A percentile compares a stretch with the other conserved stretches of the same genome.
Evolutionary conservation across 2,888 invertebrate species (phyloP).

Genomic region (Clanis bilineata): DNA sequence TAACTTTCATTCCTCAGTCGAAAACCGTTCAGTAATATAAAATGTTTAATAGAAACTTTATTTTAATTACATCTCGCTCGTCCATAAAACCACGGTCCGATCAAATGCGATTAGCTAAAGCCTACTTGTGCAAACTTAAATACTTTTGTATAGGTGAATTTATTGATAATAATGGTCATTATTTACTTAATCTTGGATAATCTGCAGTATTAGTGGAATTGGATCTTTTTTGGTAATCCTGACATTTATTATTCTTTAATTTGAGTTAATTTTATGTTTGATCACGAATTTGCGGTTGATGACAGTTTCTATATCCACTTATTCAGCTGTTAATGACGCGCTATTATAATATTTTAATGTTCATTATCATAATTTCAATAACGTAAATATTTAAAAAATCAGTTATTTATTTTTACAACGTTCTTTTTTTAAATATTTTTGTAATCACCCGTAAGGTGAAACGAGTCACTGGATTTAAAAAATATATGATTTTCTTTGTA

Average conservation of each 20-base stretch:
- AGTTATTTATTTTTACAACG: not conserved
- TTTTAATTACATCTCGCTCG: conserved; percentile 56
- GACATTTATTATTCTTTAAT: not conserved
- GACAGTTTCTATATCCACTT: not conserved
- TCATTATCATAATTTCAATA: not conserved
- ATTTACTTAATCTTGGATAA: not conserved
- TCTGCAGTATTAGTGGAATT: not conserved
- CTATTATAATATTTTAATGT: not conserved
- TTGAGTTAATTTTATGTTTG: not conserved
- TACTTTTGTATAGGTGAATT: not conserved
- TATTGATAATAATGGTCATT: not conserved
- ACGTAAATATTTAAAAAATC: not conserved
- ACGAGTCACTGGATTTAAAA: not conserved
- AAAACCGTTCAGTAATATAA: conserved; percentile 52
- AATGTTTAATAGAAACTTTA: conserved; percentile 60
- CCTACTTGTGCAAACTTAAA: not conserved
- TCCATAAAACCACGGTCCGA: conserved; percentile 14
- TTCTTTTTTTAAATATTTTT: not conserved
- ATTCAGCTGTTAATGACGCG: not conserved
- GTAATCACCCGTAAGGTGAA: not conserved
- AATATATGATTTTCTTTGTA: too few species aligned
- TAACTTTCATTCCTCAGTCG: conserved; percentile 48
- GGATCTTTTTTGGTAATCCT: not conserved
- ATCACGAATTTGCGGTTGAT: not conserved
- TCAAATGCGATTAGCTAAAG: not conserved